Evolutionary conservation across 2,797 vertebrate species (phyloP).

Genomic region (Limnodromus scolopaceus): DNA sequence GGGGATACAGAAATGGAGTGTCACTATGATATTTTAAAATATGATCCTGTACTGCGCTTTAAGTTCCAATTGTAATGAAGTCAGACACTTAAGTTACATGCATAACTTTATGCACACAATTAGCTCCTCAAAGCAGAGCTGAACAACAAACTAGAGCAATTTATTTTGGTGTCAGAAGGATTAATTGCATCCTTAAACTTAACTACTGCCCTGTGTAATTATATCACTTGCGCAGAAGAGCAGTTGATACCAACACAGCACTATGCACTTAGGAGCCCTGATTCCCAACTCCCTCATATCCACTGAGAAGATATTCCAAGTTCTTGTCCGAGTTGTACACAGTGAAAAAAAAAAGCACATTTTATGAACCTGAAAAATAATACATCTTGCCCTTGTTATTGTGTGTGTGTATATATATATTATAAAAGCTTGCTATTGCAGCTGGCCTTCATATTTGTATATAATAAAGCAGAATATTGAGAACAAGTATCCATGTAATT

Average conservation of each 20-base stretch:
- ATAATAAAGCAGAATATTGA: conserved; percentile 20
- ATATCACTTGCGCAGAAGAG: background rate
- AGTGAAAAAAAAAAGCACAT: background rate
- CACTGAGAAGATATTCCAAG: background rate
- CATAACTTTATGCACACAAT: background rate
- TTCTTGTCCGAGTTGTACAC: fast-evolving
- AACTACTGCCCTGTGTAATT: background rate
- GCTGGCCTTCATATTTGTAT: conserved; percentile 20
- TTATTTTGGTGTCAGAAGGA: background rate
- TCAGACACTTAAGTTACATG: background rate
- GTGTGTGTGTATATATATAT: background rate
- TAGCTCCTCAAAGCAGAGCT: background rate
- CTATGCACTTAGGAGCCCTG: fast-evolving
- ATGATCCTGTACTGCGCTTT: background rate
- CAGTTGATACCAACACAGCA: background rate
- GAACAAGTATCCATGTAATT: conserved; percentile 51
- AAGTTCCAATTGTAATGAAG: background rate
- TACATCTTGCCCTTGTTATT: background rate
- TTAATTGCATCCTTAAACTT: conserved; percentile 10
- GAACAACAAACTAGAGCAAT: background rate
- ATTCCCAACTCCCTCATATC: background rate
- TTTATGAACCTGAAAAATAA: conserved; percentile 22
- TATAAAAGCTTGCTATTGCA: background rate
- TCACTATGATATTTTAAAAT: background rate
- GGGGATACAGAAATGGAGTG: background rate